Base-by-base conservation (phyloP, 2,797 vertebrate species). In the Eidolon dupreanum region DNA sequence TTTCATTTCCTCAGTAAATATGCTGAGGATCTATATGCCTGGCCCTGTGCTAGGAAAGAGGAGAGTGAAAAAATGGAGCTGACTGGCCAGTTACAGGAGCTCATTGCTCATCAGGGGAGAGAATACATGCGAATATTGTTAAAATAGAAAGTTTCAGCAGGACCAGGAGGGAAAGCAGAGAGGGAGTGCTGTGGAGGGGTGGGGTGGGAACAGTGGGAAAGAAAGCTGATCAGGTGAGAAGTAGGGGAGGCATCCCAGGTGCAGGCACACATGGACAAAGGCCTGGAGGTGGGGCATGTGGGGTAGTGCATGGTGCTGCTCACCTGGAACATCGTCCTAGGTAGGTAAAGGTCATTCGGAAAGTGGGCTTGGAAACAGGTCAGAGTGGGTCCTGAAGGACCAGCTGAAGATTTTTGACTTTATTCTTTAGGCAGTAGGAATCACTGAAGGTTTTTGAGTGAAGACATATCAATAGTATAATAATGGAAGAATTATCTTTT, bases 201-300 rank as follows among this genome's bases (percentile, higher is more conserved):
- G 61, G 74, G 20, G 20, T 10, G 6, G 38, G 20, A 55, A 75
- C 1, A 8, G 5, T 2, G 61, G 49, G 49, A 74, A 22, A 63
- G 31, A 6, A 70, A 26, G 61, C 33, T 3, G 51, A 43, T 8
- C 41, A 24, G 51, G 59, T 2, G 26, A n/a, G 38, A 3, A 0
- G 3, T 1, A 19, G 57, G 20, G 28, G 90, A 68, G 31, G 59
- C 1, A 3, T 43, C 43, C 49, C 24, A 5, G 49, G 43, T 13
- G 11, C 0, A 26, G n/a, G 31, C 41, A 5, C 20, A 9, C 26
- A 8, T 0, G n/a, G 43, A 15, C 24, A 2, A 3, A 66, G 16
- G 16, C 70, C 5, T 3, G 13, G 26, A 16, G 12, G 46, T 4
- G 16, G 43, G 28, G 7, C 8, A 1, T 0, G 6, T 0, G 6